phyloP scores from a whole-genome alignment of 2,113 vertebrate species.

The Caranx melampygus region DNA sequence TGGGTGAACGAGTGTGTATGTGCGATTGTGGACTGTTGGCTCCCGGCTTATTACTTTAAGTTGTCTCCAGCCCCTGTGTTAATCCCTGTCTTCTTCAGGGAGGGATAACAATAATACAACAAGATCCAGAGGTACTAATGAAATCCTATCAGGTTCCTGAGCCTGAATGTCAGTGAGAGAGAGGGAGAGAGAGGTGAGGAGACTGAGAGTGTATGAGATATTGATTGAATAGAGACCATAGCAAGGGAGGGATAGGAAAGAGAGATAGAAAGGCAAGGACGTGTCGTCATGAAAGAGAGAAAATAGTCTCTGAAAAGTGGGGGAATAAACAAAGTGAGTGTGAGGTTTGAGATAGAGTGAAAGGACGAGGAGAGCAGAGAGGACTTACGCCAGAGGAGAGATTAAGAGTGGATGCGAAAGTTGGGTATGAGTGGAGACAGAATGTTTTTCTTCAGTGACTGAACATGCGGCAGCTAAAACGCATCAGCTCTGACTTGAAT shows the following conservation, averaged over 20 bases:
- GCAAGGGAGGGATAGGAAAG: slow-evolving; percentile 37
- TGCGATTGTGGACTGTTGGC: slow-evolving; percentile 63
- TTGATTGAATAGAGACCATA: slow-evolving; percentile 75
- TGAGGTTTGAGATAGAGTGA: slow-evolving; percentile 32
- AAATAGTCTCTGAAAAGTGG: slow-evolving; percentile 44
- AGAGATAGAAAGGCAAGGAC: slow-evolving; percentile 61
- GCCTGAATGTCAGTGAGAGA: slow-evolving; percentile 85
- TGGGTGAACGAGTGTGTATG: slow-evolving; percentile 29
- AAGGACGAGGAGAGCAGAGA: slow-evolving; percentile 24
- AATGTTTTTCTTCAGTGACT: slow-evolving; percentile 67
- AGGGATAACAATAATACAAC: slow-evolving; percentile 84
- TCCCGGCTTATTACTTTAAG: slow-evolving; percentile 79
- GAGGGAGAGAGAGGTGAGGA: slow-evolving; percentile 52
- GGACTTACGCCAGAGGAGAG: slow-evolving; percentile 40
- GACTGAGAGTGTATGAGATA: slow-evolving; percentile 67
- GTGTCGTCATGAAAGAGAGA: slow-evolving; percentile 40
- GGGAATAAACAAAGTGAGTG: slow-evolving; percentile 47
- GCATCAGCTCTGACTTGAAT: slow-evolving; percentile 72
- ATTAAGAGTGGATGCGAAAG: slow-evolving; percentile 64
- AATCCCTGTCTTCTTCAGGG: slow-evolving; percentile 80
- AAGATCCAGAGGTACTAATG: slow-evolving; percentile 85
- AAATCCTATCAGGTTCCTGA: slow-evolving; percentile 83
- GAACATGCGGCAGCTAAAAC: slow-evolving; percentile 64
- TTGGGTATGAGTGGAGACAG: slow-evolving; percentile 53
- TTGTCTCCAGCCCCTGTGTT: slow-evolving; percentile 74